Base-by-base conservation (phyloP, 2,888 invertebrate species). In the Lasioglossum villosulum region DNA sequence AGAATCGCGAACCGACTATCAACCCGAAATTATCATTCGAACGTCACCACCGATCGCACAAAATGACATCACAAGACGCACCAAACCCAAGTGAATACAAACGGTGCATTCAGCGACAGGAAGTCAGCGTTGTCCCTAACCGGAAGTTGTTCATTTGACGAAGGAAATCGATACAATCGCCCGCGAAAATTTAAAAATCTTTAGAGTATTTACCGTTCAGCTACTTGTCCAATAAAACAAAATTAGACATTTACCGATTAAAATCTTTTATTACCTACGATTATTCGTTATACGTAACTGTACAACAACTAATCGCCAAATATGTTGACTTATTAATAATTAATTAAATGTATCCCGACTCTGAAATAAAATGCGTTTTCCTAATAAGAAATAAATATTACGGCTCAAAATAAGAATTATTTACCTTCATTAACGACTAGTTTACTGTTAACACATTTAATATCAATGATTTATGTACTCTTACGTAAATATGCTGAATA, bases 11-110 rank as follows among this genome's bases (percentile, higher is more conserved):
- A 72, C 27, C 56, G 56, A 80, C 34, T n/a, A 30, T 63, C 8
- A 19, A 75, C 80, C 37, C 83, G 71, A 83, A 63, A 79, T 74
- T 68, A 56, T 72, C n/a, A 30, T 19, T 45, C 30, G 59, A 83
- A 84, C 75, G 78, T 82, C 82, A 82, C 79, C 71, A 82, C 52
- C 37, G 42, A 70, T 19, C 66, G 73, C n/a, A 78, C 68, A 59
- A 52, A 71, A 80, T 75, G 66, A 86, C 59, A 78, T 37, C n/a
- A 73, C 78, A 75, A 73, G 78, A 78, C 79, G 75, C 74, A 74
- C 75, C 34, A 56, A 59, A 34, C 78, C 70, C 76, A 76, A 86
- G 48, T 85, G 82, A 82, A 78, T 63, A 59, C 59, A 66, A 75
- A 82, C 34, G 72, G 48, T 34, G 74, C 23, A 59, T 27, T 37